Conservation (phyloP, 1,140 invertebrate genomes). For the Rhizoglyphus robini region DNA sequence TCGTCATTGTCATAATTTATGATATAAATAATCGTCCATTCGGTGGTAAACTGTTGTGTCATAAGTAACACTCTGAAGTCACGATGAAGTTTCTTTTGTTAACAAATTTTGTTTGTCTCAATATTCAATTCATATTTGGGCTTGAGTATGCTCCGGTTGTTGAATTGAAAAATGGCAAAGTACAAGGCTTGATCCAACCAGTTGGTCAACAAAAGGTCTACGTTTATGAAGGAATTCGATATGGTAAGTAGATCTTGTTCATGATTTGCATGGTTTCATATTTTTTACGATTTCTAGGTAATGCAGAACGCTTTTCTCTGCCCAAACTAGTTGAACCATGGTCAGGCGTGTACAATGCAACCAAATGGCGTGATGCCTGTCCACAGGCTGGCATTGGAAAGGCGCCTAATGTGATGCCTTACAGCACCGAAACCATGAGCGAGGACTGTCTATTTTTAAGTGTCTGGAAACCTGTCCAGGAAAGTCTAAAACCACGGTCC, state of each 20-base stretch:
- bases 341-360: conserved; percentile 4
- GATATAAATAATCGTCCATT: no score
- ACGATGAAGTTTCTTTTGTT: no score
- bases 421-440: not conserved
- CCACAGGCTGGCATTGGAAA: not conserved
- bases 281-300: not conserved
- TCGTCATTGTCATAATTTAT: no score
- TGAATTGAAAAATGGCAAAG: not conserved
- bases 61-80: no score
- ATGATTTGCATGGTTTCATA: no score
- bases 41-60: no score
- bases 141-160: not conserved
- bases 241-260: not conserved
- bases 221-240: not conserved
- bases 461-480: conserved; percentile 29
- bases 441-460: conserved; percentile 38
- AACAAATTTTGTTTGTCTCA: no score
- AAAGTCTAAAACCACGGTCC: conserved; percentile 14
- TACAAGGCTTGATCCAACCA: not conserved
- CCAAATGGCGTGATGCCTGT: not conserved
- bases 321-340: not conserved
- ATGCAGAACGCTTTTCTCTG: not conserved
- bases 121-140: no score
- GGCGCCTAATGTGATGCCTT: not conserved
- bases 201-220: not conserved